These are phyloP conservation scores for Trachelus stipa DNA, from an alignment of 2,888 invertebrate species.

Conservation along the genomic window DNA sequence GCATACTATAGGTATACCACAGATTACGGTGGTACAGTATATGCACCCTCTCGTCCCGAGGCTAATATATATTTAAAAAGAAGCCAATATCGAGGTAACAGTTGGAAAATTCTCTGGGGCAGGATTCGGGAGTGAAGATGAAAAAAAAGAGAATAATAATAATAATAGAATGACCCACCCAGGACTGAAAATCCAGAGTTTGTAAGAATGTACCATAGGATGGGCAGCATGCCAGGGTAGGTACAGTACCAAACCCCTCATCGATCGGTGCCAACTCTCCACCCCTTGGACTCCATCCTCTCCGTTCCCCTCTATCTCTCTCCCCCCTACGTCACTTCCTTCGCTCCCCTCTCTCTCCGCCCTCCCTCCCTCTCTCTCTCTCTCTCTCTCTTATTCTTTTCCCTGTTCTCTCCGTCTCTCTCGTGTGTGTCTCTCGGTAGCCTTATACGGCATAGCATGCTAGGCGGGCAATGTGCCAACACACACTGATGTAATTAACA, in stretches of 20 bases:
- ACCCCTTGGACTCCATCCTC: constrained; percentile 22
- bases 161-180: neutral
- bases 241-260: constrained; percentile 40
- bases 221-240: constrained; percentile 42
- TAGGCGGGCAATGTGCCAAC: constrained; percentile 50
- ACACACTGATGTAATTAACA: constrained; percentile 59
- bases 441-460: constrained; percentile 22
- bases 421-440: constrained; percentile 19
- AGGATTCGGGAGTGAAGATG: constrained; percentile 15
- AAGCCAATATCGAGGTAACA: constrained; percentile 7
- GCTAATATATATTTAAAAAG: constrained; percentile 16
- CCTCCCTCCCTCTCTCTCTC: no score
- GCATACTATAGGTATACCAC: neutral
- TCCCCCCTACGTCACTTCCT: constrained; percentile 15
- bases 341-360: neutral
- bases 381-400: constrained; percentile 19
- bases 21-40: constrained; percentile 7
- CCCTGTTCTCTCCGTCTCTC: constrained; percentile 18
- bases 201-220: constrained; percentile 20
- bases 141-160: constrained; percentile 6
- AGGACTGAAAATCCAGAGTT: constrained; percentile 14
- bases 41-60: neutral
- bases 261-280: constrained; percentile 37
- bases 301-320: constrained; percentile 8
- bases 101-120: neutral